Percentiles rank a stretch among this genome's conserved stretches.
phyloP scores from a whole-genome alignment of 2,888 invertebrate genomes.

The Theristus sp. region DNA sequence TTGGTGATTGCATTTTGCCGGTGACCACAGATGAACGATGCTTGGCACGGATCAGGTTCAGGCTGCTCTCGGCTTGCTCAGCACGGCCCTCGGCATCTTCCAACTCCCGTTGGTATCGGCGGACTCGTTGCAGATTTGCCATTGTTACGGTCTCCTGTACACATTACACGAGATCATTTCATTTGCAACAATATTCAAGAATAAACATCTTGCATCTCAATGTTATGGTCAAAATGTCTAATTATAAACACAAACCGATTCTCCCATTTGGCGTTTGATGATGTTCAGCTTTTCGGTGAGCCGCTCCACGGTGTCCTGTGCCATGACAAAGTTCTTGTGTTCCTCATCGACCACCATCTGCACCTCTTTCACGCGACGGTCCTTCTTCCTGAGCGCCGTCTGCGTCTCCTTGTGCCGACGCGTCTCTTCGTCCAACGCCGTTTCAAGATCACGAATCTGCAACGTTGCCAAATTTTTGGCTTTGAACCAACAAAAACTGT shows the following conservation, averaged over 20 bases:
- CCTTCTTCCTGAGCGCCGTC: constrained; percentile 93
- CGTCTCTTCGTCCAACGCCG: constrained; percentile 87
- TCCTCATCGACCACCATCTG: constrained; percentile 85
- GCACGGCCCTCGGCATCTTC: constrained; percentile 93
- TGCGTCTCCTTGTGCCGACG: constrained; percentile 89
- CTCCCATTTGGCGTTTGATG: constrained; percentile 84
- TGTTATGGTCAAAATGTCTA: neutral
- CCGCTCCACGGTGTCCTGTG: constrained; percentile 50
- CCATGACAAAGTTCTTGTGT: constrained; percentile 75
- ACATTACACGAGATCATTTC: neutral
- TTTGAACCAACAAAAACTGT: neutral
- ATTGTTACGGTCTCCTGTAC: constrained; percentile 26
- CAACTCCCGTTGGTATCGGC: constrained; percentile 91
- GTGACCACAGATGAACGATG: constrained; percentile 45
- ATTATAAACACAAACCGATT: constrained; percentile 51
- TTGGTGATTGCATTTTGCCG: constrained; percentile 15
- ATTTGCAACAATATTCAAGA: too few relatives aligned
- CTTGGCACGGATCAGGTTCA: constrained; percentile 85
- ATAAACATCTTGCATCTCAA: too few relatives aligned
- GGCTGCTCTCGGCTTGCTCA: constrained; percentile 74
- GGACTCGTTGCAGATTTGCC: constrained; percentile 79
- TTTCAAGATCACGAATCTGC: constrained; percentile 70
- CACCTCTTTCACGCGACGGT: constrained; percentile 83
- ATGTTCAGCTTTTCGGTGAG: constrained; percentile 64
- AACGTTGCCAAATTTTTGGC: neutral